Evolutionary conservation across 2,113 vertebrate species (phyloP).

Genomic region (Urocitellus parryii): DNA sequence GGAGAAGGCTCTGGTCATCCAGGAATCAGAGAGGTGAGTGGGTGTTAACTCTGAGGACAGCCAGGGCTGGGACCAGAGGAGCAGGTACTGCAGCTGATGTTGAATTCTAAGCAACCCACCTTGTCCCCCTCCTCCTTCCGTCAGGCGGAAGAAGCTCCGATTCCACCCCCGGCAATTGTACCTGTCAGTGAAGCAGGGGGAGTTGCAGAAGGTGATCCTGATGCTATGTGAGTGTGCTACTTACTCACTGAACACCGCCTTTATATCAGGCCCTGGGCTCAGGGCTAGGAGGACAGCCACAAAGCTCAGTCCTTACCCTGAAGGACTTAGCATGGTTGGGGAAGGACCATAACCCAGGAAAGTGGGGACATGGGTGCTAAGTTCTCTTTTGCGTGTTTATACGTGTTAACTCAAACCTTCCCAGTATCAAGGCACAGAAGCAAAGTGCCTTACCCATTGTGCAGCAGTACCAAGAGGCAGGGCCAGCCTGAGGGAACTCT

Average conservation of each 20-base stretch:
- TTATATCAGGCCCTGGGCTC: rapidly evolving
- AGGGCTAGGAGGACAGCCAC: rapidly evolving
- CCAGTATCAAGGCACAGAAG: rapidly evolving
- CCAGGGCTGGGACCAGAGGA: not conserved
- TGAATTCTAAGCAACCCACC: not conserved
- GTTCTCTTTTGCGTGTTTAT: too few species aligned
- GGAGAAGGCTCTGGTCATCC: conserved; percentile 93
- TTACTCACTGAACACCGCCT: rapidly evolving
- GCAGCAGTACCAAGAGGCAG: not conserved
- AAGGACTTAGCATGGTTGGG: not conserved
- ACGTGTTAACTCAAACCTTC: rapidly evolving
- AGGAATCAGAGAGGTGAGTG: conserved; percentile 92
- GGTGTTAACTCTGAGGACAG: rapidly evolving
- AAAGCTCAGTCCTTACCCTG: rapidly evolving
- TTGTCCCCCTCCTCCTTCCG: not conserved
- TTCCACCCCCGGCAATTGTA: conserved; percentile 95
- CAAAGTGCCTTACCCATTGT: too few species aligned
- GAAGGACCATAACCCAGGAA: rapidly evolving
- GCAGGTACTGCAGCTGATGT: rapidly evolving
- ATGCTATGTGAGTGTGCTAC: conserved; percentile 92
- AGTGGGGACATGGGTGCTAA: not conserved
- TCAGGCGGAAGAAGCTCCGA: conserved; percentile 94
- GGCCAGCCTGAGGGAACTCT: not conserved
- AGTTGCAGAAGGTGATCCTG: conserved; percentile 94
- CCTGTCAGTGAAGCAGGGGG: conserved; percentile 93